phyloP scores from a whole-genome alignment of 2,888 invertebrate species.

The Leptarthrus brevirostris region DNA sequence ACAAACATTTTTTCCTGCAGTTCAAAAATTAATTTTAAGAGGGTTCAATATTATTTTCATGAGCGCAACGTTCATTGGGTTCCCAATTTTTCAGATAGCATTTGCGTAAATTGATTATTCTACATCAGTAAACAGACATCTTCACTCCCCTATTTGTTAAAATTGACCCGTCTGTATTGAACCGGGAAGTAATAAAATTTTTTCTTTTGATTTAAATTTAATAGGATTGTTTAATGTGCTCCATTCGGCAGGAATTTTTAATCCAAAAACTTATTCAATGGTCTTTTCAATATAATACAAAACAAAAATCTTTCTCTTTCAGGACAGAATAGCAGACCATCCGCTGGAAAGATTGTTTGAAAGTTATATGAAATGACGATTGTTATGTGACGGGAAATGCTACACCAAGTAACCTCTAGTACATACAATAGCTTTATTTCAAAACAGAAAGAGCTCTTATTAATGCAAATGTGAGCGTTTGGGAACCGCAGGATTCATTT shows the following conservation, averaged over 20 bases:
- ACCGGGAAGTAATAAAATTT: neutral
- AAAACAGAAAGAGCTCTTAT: neutral
- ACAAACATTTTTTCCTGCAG: no score
- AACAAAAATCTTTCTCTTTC: slow-evolving; percentile 12
- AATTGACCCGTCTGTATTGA: neutral
- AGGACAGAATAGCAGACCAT: slow-evolving; percentile 7
- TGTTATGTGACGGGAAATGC: neutral
- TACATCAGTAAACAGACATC: slow-evolving; percentile 9
- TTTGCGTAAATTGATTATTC: neutral
- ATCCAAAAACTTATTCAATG: slow-evolving; percentile 14
- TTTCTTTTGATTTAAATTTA: slow-evolving; percentile 29
- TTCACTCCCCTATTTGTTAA: neutral
- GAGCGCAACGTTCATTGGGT: no score
- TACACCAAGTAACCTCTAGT: no score
- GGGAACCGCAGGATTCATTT: neutral
- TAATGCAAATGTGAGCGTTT: slow-evolving; percentile 21
- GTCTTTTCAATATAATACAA: slow-evolving; percentile 6
- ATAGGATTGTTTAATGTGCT: slow-evolving; percentile 14
- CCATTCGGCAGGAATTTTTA: slow-evolving; percentile 18
- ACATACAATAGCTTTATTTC: neutral
- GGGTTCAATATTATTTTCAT: no score
- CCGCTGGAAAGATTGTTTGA: neutral
- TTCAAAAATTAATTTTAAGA: no score
- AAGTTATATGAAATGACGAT: slow-evolving; percentile 2
- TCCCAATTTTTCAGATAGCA: no score